A percentile compares a stretch with the other conserved stretches of the same genome.
These are phyloP conservation scores for Baryphthengus martii DNA, from an alignment of 2,113 vertebrate genomes.

Conservation along the genomic window DNA sequence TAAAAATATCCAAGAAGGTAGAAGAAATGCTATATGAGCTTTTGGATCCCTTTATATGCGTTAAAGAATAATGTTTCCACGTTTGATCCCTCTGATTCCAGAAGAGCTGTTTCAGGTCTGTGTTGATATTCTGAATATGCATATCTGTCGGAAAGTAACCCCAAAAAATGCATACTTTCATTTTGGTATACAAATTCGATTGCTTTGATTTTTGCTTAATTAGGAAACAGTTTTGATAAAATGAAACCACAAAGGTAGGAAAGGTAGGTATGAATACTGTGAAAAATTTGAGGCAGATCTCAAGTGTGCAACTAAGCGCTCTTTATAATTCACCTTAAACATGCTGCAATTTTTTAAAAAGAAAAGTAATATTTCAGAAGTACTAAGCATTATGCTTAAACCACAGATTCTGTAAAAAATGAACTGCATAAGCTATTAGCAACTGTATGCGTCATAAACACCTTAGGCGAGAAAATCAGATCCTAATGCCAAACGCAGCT, in stretches of 20 bases:
- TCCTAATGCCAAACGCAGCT: constrained; percentile 68
- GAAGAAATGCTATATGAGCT: neutral
- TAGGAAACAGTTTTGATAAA: constrained; percentile 51
- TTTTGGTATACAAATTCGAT: neutral
- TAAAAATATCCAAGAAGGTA: neutral
- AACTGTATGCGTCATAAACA: constrained; percentile 72
- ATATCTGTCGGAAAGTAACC: neutral
- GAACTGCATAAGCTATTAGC: constrained; percentile 74
- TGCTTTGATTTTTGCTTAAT: constrained; percentile 54
- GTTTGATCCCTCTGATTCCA: neutral
- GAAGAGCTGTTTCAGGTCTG: neutral
- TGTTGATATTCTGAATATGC: neutral
- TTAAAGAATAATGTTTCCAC: neutral
- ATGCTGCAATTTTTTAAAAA: constrained; percentile 64
- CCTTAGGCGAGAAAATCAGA: constrained; percentile 75
- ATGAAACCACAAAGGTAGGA: constrained; percentile 5
- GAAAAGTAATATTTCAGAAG: constrained; percentile 65
- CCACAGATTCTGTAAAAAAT: constrained; percentile 78
- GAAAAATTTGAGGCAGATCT: constrained; percentile 33
- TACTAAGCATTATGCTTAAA: constrained; percentile 75
- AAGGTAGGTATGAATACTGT: neutral
- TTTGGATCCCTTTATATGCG: neutral
- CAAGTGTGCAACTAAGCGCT: constrained; percentile 24
- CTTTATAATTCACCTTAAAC: constrained; percentile 54
- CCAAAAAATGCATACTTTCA: neutral